Percentiles rank a stretch among this genome's conserved stretches.
These are phyloP conservation scores for Papilio dardanus DNA, from an alignment of 1,140 invertebrate genomes.

Conservation along the genomic window DNA sequence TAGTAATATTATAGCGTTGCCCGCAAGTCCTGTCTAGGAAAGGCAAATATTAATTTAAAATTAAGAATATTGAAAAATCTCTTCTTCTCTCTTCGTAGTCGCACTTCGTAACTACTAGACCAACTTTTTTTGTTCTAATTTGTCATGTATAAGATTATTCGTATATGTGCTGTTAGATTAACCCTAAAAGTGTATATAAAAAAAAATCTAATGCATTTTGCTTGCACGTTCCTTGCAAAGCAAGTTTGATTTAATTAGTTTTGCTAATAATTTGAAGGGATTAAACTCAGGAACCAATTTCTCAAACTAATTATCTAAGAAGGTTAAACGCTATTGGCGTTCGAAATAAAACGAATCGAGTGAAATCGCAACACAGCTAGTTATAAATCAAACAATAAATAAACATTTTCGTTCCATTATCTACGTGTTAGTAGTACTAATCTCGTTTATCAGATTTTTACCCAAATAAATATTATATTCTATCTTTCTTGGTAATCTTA, in stretches of 20 bases:
- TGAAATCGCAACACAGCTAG: background rate
- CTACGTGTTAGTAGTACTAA: no score
- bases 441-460: background rate
- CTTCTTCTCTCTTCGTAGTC: no score
- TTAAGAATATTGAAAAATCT: no score
- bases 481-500: background rate
- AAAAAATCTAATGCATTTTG: no score
- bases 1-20: conserved; percentile 95
- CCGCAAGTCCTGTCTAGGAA: conserved; percentile 93
- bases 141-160: no score
- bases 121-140: no score
- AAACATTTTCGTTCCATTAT: background rate
- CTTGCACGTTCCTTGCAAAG: no score
- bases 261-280: background rate
- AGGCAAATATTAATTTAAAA: conserved; percentile 38
- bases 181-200: no score
- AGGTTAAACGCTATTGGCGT: background rate
- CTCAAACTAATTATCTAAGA: background rate
- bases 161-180: no score
- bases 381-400: background rate
- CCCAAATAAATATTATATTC: background rate
- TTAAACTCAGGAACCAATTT: background rate
- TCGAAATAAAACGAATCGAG: background rate
- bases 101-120: no score
- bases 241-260: no score